Conservation (phyloP, 2,797 vertebrate genomes). For the Buceros bicornis region DNA sequence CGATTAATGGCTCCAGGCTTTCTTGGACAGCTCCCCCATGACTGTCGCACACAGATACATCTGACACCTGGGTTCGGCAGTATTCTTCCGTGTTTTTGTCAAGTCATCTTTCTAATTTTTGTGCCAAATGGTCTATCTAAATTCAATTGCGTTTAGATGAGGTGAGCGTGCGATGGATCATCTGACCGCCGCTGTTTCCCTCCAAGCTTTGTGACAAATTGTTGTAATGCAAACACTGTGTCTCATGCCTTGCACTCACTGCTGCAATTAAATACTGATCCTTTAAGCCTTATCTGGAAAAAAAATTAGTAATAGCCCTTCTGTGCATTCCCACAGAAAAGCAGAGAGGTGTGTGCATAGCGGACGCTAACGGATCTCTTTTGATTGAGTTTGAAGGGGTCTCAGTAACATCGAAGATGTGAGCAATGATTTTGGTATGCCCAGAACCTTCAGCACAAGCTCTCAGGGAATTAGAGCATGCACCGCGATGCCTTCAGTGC, state of each 20-base stretch:
- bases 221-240: background rate
- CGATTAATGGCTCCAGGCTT: background rate
- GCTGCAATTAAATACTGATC: constrained; percentile 49
- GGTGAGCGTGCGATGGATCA: constrained; percentile 22
- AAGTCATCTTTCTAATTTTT: constrained; percentile 37
- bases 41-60: background rate
- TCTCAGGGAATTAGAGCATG: background rate
- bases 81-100: background rate
- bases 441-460: background rate
- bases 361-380: background rate
- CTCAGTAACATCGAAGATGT: background rate
- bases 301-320: background rate
- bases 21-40: background rate
- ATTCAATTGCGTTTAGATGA: constrained; percentile 57
- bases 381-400: background rate
- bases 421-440: background rate
- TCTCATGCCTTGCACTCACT: background rate
- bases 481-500: background rate
- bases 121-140: constrained; percentile 33
- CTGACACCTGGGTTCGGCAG: background rate
- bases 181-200: background rate
- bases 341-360: background rate
- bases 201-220: constrained; percentile 25
- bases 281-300: constrained; percentile 37
- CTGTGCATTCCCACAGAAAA: background rate